Evolutionary conservation across 1,140 invertebrate species (phyloP).

Genomic region (Adelges cooleyi): DNA sequence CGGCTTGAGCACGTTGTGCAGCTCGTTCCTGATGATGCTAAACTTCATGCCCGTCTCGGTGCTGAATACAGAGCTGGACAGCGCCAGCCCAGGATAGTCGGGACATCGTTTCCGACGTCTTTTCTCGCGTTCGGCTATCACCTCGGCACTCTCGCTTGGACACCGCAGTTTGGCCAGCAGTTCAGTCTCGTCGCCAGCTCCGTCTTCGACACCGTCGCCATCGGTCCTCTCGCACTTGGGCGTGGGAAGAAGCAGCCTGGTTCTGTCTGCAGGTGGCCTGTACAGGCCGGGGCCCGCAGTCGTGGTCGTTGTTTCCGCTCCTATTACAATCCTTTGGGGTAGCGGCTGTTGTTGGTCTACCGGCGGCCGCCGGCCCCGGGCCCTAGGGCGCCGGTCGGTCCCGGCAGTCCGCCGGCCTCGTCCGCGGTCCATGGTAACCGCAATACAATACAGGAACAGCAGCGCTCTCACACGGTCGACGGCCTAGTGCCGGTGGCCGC

Average conservation of each 20-base stretch:
- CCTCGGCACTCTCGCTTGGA: constrained; percentile 73
- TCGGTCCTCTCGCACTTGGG: not conserved
- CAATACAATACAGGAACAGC: not conserved
- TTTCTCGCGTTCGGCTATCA: constrained; percentile 70
- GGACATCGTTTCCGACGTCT: constrained; percentile 56
- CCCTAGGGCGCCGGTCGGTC: no score
- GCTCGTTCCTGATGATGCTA: constrained; percentile 88
- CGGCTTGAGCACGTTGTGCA: constrained; percentile 93
- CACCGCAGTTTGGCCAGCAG: constrained; percentile 71
- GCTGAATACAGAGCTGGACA: constrained; percentile 82
- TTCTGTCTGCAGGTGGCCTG: no score
- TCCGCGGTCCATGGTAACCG: no score
- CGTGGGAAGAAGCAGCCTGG: no score
- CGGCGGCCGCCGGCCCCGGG: no score
- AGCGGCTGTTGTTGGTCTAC: no score
- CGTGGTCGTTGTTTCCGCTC: no score
- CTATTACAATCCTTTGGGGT: no score
- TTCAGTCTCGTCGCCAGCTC: constrained; percentile 52
- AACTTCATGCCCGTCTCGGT: constrained; percentile 97
- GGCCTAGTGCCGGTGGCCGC: not conserved
- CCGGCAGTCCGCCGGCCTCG: no score
- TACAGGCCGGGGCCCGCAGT: no score
- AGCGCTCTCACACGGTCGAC: constrained; percentile 28
- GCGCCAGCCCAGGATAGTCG: constrained; percentile 83
- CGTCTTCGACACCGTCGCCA: constrained; percentile 9